Evolutionary conservation across 1,140 invertebrate genomes (phyloP), one percentile per base, ranked within the genome.

Genomic region (Hestina assimilis): DNA sequence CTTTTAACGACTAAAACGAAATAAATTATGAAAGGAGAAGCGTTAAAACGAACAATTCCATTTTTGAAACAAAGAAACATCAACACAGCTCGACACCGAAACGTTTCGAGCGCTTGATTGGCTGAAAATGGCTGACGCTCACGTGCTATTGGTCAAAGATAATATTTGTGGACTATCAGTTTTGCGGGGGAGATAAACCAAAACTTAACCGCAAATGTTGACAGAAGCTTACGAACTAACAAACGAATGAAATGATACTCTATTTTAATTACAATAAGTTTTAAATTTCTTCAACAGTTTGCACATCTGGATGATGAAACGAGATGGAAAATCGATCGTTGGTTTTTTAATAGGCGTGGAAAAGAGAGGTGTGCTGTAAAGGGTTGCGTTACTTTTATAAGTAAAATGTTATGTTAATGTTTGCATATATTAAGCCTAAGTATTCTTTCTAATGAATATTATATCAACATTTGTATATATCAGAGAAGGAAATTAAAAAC

Each of bases 61-160:
- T 60, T 68, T 66, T 26, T 66, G 72, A 72, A 73, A 62, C 71
- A 75, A 76, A 72, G 71, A 77, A 66, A 68, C 67, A 66, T 72
- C 58, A 66, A 79, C 80, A 66, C 63, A 65, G 58, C 66, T 68
- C 69, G 69, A 77, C 70, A 75, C 63, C 61, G 53, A 72, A 79
- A 70, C 28, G 69, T 71, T 76, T 71, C 63, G 48, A 67, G 54
- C 61, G 53, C 68, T 77, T 65, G 66, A 85, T 87, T 87, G 83
- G 83, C 72, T 79, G 75, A 71, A 83, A 87, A 84, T 73, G 73
- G 69, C 62, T 60, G 46, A 66, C 63, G 72, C 72, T 75, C 66
- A 76, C 72, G 66, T 82, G 60, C 83, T 78, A 87, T 87, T 87
- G 83, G 83, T 79, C 82, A 87, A 83, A 87, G 75, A 87, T 83